phyloP scores from a whole-genome alignment of 2,113 vertebrate genomes.

The Xiphophorus hellerii region DNA sequence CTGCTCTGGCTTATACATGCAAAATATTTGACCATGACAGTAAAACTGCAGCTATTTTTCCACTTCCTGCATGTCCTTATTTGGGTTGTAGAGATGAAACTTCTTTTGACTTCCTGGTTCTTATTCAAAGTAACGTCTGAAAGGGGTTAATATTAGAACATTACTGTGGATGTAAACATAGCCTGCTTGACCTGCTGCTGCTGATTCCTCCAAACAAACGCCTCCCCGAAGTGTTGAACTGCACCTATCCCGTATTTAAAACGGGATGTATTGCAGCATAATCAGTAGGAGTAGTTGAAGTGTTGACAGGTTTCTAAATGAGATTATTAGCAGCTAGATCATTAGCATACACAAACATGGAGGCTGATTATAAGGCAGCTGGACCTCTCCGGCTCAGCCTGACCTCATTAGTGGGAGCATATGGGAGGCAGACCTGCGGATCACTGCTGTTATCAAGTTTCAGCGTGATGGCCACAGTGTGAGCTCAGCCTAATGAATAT shows the following conservation, averaged over 20 bases:
- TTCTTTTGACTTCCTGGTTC: not conserved
- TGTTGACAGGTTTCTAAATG: slow-evolving; percentile 64
- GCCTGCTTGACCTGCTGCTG: not conserved
- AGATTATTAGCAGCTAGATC: slow-evolving; percentile 71
- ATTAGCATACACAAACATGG: slow-evolving; percentile 78
- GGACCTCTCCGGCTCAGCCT: slow-evolving; percentile 63
- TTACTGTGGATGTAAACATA: not conserved
- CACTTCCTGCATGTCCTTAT: not conserved
- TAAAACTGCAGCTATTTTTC: not conserved
- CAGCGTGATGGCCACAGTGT: slow-evolving; percentile 48
- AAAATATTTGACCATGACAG: not conserved
- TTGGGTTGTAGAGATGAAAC: not conserved
- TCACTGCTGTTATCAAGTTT: slow-evolving; percentile 60
- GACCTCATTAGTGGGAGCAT: slow-evolving; percentile 81
- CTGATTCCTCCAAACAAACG: slow-evolving; percentile 1
- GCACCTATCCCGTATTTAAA: slow-evolving; percentile 12
- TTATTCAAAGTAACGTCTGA: not conserved
- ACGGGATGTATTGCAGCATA: slow-evolving; percentile 10
- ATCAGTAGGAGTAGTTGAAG: slow-evolving; percentile 24
- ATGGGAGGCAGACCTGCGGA: slow-evolving; percentile 66
- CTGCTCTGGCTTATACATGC: not conserved
- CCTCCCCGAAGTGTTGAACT: not conserved
- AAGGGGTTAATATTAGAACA: not conserved
- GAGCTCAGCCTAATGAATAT: slow-evolving; percentile 51
- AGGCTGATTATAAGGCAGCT: slow-evolving; percentile 76